A percentile compares a stretch with the other conserved stretches of the same genome.
Evolutionary conservation across 2,113 vertebrate species (phyloP).

Genomic region (Pelusios castaneus): DNA sequence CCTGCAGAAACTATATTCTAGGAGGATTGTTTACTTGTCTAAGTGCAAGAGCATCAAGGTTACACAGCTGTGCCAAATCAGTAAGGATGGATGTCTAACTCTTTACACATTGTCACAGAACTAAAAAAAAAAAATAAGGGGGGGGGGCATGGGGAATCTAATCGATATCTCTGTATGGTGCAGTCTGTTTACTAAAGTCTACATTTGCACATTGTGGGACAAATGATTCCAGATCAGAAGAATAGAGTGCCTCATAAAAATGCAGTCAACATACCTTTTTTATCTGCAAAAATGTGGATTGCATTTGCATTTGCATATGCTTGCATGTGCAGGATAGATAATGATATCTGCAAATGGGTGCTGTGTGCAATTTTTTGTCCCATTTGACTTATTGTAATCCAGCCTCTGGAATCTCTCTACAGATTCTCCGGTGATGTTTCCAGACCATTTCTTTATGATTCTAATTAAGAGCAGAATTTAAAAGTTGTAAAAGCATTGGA

Average conservation of each 20-base stretch:
- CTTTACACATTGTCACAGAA: not conserved
- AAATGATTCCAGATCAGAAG: not conserved
- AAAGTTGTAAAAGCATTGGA: not conserved
- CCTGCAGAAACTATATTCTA: not conserved
- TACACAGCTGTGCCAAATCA: conserved; percentile 8
- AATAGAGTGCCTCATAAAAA: not conserved
- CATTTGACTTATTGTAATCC: not conserved
- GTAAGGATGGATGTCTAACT: not conserved
- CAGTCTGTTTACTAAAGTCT: not conserved
- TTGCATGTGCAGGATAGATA: not conserved
- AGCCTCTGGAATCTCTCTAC: not conserved
- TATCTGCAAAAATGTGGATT: not conserved
- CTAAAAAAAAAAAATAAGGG: not conserved
- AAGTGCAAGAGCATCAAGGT: not conserved
- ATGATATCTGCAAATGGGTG: not conserved
- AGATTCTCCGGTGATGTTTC: not conserved
- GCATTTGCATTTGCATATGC: not conserved
- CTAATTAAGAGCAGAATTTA: not conserved
- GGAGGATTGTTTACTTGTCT: not conserved
- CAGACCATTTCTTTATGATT: not conserved
- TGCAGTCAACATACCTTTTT: not conserved
- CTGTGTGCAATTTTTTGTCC: not conserved
- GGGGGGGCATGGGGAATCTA: too few relatives aligned
- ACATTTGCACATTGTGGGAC: not conserved
- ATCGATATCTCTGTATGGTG: not conserved